phyloP scores from a whole-genome alignment of 2,888 invertebrate species.

The Microplitis deprimator region DNA sequence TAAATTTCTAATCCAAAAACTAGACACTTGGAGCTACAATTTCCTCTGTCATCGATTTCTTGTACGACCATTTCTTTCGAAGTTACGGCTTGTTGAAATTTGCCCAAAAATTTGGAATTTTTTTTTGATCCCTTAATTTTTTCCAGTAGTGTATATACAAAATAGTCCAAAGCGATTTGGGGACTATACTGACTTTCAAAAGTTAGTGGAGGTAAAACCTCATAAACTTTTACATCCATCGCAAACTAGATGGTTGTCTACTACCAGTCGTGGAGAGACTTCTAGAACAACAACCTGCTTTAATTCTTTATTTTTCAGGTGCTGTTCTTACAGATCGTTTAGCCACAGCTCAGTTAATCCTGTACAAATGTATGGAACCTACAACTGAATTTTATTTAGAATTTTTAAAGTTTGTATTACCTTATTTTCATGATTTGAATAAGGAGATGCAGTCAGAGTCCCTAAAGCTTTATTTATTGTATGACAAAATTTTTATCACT shows the following conservation, averaged over 20 bases:
- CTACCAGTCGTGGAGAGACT: conserved; percentile 47
- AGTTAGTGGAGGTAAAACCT: conserved; percentile 52
- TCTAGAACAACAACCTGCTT: conserved; percentile 39
- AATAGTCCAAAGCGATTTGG: conserved; percentile 56
- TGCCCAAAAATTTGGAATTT: too few species aligned
- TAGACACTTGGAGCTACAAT: too few species aligned
- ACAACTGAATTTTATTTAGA: conserved; percentile 28
- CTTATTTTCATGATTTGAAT: conserved; percentile 45
- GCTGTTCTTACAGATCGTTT: conserved; percentile 20
- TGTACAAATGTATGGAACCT: conserved; percentile 24
- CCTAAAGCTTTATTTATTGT: conserved; percentile 46
- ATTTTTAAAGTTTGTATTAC: conserved; percentile 47
- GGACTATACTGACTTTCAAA: conserved; percentile 55
- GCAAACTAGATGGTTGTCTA: conserved; percentile 59
- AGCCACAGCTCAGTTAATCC: conserved; percentile 11
- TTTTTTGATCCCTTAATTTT: too few species aligned
- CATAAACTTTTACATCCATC: conserved; percentile 57
- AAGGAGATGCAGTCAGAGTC: conserved; percentile 48
- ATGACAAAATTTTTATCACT: conserved; percentile 34
- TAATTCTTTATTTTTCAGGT: conserved; percentile 33
- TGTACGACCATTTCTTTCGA: too few species aligned
- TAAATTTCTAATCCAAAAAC: too few species aligned
- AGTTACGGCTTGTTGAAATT: too few species aligned
- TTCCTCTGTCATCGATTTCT: too few species aligned
- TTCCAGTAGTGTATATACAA: too few species aligned